Base-by-base conservation (phyloP, 2,797 vertebrate genomes). In the Rhinogobio ventralis region DNA sequence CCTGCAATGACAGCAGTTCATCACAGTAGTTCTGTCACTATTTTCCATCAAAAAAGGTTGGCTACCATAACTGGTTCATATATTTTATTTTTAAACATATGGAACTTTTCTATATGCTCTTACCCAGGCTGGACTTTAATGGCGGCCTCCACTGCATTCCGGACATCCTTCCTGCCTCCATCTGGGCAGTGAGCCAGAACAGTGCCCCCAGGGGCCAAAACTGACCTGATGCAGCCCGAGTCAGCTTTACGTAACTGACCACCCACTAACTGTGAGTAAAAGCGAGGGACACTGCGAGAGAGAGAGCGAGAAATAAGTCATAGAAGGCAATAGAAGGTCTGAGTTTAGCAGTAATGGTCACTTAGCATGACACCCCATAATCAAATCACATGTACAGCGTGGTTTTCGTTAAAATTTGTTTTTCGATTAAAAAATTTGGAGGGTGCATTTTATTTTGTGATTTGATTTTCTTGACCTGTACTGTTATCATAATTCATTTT, bases 131-230 rank as follows among this genome's bases (percentile, higher is more conserved):
- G 94, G 13, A 95, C 96, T 92, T 96, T 96, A 85, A 93, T 90
- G 1, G 96, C 96, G 0, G 96, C 95, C 86, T 97, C 96, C 84
- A 97, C 96, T 0, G 97, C 97, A 0, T 95, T 95, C 0, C 95
- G 94, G 23, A 97, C 88, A 0, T 97, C 97, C 86, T 97, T 97
- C 75, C 94, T 83, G 33, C 94, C 94, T 0, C 96, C 95, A 0
- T 97, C 96, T 0, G 97, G 95, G 88, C 96, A 96, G 2, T 95
- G 94, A 14, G 94, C 95, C 0, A 95, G 55, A 25, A 95, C 83
- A 17, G 13, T 9, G 9, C 96, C 95, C 0, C 87, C 89, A 20
- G 93, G 90, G 81, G 94, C 81, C 87, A 60, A 85, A 71, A 97
- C 89, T 0, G 94, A 89, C 71, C 95, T 91, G 85, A 92, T 96